Conservation (phyloP, 2,888 invertebrate species). For the Nemapogon koenigi region DNA sequence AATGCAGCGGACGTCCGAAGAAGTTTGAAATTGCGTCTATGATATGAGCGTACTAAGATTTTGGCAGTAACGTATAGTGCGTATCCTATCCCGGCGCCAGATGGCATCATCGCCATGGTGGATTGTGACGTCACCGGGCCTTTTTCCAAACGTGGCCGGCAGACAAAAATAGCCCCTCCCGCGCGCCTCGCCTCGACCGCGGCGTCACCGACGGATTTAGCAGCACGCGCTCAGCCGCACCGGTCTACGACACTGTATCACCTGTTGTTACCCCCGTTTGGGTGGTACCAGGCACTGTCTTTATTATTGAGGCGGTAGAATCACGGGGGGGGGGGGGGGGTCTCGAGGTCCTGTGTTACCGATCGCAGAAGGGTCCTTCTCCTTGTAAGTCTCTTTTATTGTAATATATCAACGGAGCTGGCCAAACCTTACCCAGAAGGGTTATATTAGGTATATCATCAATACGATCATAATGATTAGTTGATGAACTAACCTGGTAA, state of each 20-base stretch:
- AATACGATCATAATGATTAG: too few relatives aligned
- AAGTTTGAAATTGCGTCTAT: too few relatives aligned
- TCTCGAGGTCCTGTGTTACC: too few relatives aligned
- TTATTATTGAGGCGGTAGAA: background rate
- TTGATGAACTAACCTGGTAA: too few relatives aligned
- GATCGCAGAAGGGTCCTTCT: too few relatives aligned
- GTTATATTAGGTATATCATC: too few relatives aligned
- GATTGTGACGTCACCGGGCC: constrained; percentile 58
- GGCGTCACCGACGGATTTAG: constrained; percentile 61
- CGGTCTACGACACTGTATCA: constrained; percentile 24
- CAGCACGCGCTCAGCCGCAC: constrained; percentile 26
- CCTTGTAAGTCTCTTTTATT: too few relatives aligned
- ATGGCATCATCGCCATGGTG: constrained; percentile 62
- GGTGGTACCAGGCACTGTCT: background rate
- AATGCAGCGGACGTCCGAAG: constrained; percentile 49
- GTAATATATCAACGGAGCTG: too few relatives aligned
- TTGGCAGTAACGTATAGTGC: constrained; percentile 43
- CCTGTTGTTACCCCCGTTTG: constrained; percentile 10
- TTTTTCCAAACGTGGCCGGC: constrained; percentile 64
- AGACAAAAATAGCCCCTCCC: constrained; percentile 63
- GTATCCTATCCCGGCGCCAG: constrained; percentile 55
- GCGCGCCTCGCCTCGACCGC: constrained; percentile 32
- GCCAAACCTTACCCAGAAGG: too few relatives aligned
- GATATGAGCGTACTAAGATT: too few relatives aligned
- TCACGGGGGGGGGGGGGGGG: background rate